A percentile compares a stretch with the other conserved stretches of the same genome.
Evolutionary conservation across 2,888 invertebrate genomes (phyloP).

Genomic region (Pyrrhosoma nymphula): DNA sequence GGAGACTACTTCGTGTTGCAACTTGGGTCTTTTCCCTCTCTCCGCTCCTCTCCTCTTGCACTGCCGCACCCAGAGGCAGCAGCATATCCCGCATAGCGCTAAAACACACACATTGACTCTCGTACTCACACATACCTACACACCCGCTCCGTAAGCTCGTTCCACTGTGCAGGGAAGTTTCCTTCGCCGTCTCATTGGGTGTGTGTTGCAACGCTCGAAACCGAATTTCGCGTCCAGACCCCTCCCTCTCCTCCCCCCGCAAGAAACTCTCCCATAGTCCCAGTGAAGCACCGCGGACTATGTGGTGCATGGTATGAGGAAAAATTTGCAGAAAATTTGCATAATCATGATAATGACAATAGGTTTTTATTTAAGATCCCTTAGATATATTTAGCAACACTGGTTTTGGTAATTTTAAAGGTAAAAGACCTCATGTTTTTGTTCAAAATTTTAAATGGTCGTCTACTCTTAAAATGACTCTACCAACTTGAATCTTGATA

Average conservation of each 20-base stretch:
- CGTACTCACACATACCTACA: background rate
- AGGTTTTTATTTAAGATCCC: too few relatives aligned
- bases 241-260: background rate
- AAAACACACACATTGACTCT: background rate
- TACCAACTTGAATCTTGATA: too few relatives aligned
- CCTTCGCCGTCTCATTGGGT: background rate
- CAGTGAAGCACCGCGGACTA: background rate
- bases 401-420: too few relatives aligned
- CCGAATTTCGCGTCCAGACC: background rate
- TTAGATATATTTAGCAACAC: too few relatives aligned
- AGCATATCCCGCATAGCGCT: background rate
- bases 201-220: background rate
- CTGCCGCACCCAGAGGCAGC: background rate
- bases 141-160: background rate
- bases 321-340: too few relatives aligned
- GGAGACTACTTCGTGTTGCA: background rate
- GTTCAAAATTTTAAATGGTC: too few relatives aligned
- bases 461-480: too few relatives aligned
- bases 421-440: too few relatives aligned
- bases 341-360: too few relatives aligned
- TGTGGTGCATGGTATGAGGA: too few relatives aligned
- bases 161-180: background rate
- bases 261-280: background rate
- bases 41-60: background rate
- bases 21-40: background rate